Conservation (phyloP, 1,140 invertebrate species). For the Bombus impatiens region DNA sequence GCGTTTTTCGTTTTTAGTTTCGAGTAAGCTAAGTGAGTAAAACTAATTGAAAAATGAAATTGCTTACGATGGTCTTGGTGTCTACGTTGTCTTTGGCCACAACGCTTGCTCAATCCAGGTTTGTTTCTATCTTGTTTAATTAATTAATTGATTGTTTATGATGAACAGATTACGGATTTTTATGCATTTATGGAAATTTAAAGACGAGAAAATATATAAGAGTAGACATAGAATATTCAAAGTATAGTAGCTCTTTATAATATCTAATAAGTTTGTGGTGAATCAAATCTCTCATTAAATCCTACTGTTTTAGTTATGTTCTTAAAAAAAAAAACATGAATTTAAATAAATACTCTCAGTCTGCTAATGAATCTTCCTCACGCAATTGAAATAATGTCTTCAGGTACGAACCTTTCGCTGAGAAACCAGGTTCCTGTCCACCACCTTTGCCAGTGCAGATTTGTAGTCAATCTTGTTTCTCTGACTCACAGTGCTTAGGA, state of each 20-base stretch:
- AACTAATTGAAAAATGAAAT: constrained; percentile 36
- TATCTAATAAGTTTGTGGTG: no score
- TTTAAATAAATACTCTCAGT: not conserved
- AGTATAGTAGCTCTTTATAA: not conserved
- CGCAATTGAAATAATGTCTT: no score
- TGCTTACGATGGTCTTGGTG: not conserved
- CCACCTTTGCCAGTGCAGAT: constrained; percentile 74
- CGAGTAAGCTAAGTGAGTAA: no score
- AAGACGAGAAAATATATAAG: not conserved
- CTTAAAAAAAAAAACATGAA: not conserved
- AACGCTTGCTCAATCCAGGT: constrained; percentile 34
- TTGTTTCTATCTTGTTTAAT: not conserved
- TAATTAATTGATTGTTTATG: not conserved
- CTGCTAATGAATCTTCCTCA: not conserved
- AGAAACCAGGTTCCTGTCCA: constrained; percentile 76
- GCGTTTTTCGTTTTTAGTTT: not conserved
- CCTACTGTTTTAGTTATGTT: no score
- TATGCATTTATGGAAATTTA: not conserved
- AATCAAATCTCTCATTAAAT: no score
- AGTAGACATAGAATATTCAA: not conserved
- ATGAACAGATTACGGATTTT: not conserved
- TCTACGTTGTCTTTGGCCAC: not conserved
- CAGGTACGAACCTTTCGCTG: constrained; percentile 42
- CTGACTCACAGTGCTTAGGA: constrained; percentile 73
- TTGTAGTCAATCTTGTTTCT: constrained; percentile 72